Conservation (phyloP, 2,113 vertebrate species). For the Ophthalmolycus amberensis region DNA sequence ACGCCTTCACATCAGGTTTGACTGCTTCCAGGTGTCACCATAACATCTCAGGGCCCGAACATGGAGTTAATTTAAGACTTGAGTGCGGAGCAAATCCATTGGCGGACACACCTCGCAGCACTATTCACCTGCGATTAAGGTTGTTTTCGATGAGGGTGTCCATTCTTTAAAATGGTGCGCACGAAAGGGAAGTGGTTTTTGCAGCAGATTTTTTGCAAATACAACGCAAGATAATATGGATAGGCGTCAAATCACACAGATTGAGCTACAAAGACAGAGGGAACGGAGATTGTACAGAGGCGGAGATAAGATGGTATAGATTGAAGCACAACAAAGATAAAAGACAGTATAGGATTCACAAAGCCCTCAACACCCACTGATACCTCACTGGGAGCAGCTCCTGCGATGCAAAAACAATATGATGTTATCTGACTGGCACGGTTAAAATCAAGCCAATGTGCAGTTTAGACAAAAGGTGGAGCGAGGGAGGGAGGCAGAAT, state of each 20-base stretch:
- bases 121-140: background rate
- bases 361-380: conserved; percentile 7
- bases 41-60: background rate
- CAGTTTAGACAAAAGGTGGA: background rate
- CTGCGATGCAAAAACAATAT: background rate
- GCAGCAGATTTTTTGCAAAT: background rate
- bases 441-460: background rate
- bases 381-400: background rate
- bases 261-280: conserved; percentile 22
- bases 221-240: background rate
- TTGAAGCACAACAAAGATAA: conserved; percentile 37
- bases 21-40: conserved; percentile 18
- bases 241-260: conserved; percentile 1
- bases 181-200: background rate
- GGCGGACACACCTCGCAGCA: conserved; percentile 6
- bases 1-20: conserved; percentile 48
- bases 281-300: background rate
- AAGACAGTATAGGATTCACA: conserved; percentile 4
- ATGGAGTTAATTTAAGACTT: background rate
- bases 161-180: background rate
- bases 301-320: conserved; percentile 35
- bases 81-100: background rate
- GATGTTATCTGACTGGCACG: background rate
- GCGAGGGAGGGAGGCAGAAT: background rate
- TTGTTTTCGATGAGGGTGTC: background rate